These are phyloP conservation scores for Cryptus armator DNA, from an alignment of 2,888 invertebrate species.

Conservation along the genomic window DNA sequence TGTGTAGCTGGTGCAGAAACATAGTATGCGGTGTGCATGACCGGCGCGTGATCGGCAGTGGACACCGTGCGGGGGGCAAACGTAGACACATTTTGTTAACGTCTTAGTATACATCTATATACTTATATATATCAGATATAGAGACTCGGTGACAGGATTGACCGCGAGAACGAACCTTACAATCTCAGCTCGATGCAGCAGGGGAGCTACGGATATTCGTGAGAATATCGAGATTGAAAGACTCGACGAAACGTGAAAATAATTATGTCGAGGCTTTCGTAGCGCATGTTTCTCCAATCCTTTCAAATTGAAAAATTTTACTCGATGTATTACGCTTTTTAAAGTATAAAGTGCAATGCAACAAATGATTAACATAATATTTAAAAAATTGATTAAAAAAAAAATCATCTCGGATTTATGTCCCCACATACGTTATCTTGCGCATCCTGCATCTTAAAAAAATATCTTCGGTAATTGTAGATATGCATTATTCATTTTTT, in stretches of 20 bases:
- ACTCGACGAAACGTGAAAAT: not conserved
- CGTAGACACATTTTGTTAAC: not conserved
- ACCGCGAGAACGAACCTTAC: conserved; percentile 24
- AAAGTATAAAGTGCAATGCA: too few species aligned
- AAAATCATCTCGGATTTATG: too few species aligned
- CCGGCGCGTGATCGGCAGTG: conserved; percentile 60
- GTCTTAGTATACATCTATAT: not conserved
- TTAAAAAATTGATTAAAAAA: too few species aligned
- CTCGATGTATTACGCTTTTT: too few species aligned
- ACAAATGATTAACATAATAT: too few species aligned
- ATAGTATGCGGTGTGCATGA: conserved; percentile 60
- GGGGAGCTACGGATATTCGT: conserved; percentile 30
- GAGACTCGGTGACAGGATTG: conserved; percentile 19
- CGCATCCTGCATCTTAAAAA: too few species aligned
- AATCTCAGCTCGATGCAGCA: conserved; percentile 21
- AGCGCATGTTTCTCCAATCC: not conserved
- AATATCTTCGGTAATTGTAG: too few species aligned
- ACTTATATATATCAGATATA: not conserved
- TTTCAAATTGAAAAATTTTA: not conserved
- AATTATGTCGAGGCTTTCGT: conserved; percentile 9
- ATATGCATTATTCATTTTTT: too few species aligned
- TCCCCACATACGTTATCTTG: too few species aligned
- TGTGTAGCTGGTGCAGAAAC: conserved; percentile 19
- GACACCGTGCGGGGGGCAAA: conserved; percentile 10
- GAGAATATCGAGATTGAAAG: conserved; percentile 42